A percentile compares a stretch with the other conserved stretches of the same genome.
Conservation (phyloP, 2,113 vertebrate species). For the Patagioenas fasciata region DNA sequence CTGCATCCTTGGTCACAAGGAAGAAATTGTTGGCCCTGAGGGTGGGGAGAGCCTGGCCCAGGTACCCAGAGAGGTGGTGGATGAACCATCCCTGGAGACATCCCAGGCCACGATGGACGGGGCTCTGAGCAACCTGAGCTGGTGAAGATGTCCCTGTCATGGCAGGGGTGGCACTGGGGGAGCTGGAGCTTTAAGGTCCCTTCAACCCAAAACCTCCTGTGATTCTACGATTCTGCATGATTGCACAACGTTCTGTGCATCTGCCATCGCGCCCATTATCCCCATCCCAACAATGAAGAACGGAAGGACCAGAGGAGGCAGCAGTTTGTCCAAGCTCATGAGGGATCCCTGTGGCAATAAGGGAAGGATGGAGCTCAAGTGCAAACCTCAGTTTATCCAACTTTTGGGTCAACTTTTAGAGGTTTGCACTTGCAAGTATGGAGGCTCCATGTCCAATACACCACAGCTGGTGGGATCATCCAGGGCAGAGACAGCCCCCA, state of each 20-base stretch:
- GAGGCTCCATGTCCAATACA: accelerated
- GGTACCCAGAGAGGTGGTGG: too few species aligned
- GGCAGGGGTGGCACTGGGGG: too few species aligned
- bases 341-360: neutral
- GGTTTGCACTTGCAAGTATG: accelerated
- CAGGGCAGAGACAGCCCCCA: neutral
- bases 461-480: neutral
- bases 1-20: accelerated
- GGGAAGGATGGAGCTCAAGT: accelerated
- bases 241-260: accelerated
- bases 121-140: too few species aligned
- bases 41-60: too few species aligned
- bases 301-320: neutral
- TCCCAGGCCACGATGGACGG: too few species aligned
- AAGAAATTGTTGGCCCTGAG: accelerated
- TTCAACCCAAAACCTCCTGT: too few species aligned
- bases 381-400: neutral
- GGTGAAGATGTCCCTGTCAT: too few species aligned
- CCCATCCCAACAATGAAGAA: accelerated
- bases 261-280: accelerated
- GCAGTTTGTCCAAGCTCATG: neutral
- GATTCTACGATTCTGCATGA: neutral
- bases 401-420: neutral
- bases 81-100: too few species aligned
- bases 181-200: too few species aligned